These are phyloP conservation scores for Odontesthes bonariensis DNA, from an alignment of 2,113 vertebrate species.

Conservation along the genomic window DNA sequence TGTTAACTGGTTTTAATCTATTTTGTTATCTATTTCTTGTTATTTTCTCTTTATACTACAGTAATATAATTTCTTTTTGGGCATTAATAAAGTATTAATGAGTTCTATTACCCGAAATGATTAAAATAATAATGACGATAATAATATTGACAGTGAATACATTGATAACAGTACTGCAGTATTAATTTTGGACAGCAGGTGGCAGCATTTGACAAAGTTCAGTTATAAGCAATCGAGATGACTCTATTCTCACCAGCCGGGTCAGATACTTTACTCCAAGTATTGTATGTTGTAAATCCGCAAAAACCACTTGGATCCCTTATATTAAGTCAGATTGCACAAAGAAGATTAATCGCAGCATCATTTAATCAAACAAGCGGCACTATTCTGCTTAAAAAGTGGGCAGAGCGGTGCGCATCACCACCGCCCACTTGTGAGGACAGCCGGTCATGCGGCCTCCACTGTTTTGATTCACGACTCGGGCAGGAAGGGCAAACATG, in stretches of 20 bases:
- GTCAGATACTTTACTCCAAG: no score
- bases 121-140: not conserved
- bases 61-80: no score
- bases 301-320: no score
- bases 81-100: no score
- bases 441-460: conserved; percentile 51
- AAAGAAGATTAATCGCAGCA: not conserved
- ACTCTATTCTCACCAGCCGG: not conserved
- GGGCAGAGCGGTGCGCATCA: not conserved
- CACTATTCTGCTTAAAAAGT: not conserved
- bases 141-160: not conserved
- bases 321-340: no score
- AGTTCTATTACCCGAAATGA: not conserved
- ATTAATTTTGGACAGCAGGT: conserved; percentile 10
- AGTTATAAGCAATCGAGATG: not conserved
- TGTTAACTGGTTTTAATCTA: no score
- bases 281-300: no score
- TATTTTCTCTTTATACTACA: no score
- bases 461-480: conserved; percentile 51
- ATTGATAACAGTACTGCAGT: not conserved
- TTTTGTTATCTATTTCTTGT: no score
- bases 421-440: conserved; percentile 51
- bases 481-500: conserved; percentile 45
- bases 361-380: not conserved
- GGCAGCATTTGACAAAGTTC: conserved; percentile 2